Evolutionary conservation across 2,113 vertebrate species (phyloP), one percentile per base, ranked within the genome.

Genomic region (Dicentrarchus labrax): DNA sequence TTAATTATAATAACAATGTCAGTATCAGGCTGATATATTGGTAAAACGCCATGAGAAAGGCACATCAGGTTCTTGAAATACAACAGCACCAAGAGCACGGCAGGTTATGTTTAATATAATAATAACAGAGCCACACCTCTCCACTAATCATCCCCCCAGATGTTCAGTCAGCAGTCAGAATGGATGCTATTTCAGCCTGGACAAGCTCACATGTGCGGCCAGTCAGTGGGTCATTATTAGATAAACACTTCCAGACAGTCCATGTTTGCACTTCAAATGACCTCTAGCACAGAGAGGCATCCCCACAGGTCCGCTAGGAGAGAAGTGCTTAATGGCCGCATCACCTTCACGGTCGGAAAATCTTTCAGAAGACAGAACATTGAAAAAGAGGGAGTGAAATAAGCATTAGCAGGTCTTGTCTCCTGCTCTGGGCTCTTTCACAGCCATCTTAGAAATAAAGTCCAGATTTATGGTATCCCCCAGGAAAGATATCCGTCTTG

Each of bases 241-340:
- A 89, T 90, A 91, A 90, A 91, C 82, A 89, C 88, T 93, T 82
- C 87, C 90, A 93, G 88, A 82, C 76, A 69, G 72, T 64, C 57
- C 73, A 21, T 38, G 64, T 89, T 85, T 85, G 91, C 83, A 84
- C 87, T 88, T 12, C 16, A 69, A 56, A 69, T 87, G 88, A 89
- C 82, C 90, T 84, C 79, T 1, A 67, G 70, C 9, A 0, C 8
- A 8, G 66, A 60, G 64, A 82, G 76, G 77, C 72, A 73, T 76
- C 70, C 8, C 45, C 15, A 72, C 73, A 61, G 73, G 62, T 78
- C 16, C 43, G 78, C 68, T 3, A 8, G 19, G 2, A 65, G 56
- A 78, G 11, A 66, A 38, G 62, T 13, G 2, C 48, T 70, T 54
- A 77, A 82, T 47, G 76, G 66, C 68, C 16, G 59, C 64, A 47